These are phyloP conservation scores for Homarus americanus DNA, from an alignment of 1,140 invertebrate genomes.

Conservation along the genomic window DNA sequence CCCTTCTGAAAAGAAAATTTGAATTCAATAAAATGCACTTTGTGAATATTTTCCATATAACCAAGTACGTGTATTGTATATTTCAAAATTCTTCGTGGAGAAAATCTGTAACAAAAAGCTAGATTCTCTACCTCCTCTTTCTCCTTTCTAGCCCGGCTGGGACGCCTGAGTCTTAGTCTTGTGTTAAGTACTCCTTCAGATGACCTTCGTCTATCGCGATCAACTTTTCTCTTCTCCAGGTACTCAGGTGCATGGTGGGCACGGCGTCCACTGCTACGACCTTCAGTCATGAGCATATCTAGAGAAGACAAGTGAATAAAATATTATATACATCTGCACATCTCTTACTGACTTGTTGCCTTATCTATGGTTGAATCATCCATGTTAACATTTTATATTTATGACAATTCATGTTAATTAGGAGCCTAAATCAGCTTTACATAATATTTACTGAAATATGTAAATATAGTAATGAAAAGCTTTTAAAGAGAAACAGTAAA, in stretches of 20 bases:
- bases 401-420: no score
- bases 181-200: conserved; percentile 83
- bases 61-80: no score
- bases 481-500: no score
- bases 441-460: neutral
- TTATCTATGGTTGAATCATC: no score
- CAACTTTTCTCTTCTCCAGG: conserved; percentile 86
- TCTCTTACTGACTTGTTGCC: no score
- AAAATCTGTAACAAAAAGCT: neutral
- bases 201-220: conserved; percentile 82
- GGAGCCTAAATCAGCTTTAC: no score
- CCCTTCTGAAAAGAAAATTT: conserved; percentile 58
- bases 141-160: conserved; percentile 78
- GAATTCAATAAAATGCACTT: neutral
- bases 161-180: conserved; percentile 81
- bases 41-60: neutral
- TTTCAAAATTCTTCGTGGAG: neutral
- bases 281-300: conserved; percentile 9
- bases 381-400: no score
- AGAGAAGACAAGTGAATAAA: neutral
- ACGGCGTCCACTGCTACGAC: conserved; percentile 40
- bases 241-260: conserved; percentile 91
- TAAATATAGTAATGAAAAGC: neutral
- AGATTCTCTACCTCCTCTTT: conserved; percentile 78
- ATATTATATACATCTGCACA: no score